These are phyloP conservation scores for Gymnopithys bicolor DNA, from an alignment of 2,797 vertebrate genomes.

Conservation along the genomic window DNA sequence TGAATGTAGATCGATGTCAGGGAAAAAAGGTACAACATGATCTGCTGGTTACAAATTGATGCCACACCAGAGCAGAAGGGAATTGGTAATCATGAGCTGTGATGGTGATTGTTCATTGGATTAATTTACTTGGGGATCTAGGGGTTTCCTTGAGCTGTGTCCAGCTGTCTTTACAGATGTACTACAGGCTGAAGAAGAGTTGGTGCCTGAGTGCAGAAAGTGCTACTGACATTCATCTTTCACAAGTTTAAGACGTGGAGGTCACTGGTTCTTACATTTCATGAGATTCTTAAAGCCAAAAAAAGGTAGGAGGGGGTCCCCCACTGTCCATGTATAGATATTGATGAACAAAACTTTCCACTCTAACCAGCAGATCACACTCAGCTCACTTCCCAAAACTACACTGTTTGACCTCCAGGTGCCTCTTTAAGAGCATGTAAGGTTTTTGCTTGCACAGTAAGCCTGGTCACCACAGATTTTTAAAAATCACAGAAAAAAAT, in stretches of 20 bases:
- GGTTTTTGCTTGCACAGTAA: background rate
- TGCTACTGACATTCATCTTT: background rate
- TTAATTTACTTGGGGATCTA: background rate
- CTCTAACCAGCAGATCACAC: background rate
- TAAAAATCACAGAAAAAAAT: background rate
- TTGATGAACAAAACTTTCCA: background rate
- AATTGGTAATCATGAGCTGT: background rate
- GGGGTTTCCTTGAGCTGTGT: background rate
- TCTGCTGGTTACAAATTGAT: background rate
- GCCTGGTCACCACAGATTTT: background rate
- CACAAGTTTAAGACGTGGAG: background rate
- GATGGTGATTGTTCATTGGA: background rate
- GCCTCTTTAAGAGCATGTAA: background rate
- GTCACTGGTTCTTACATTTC: background rate
- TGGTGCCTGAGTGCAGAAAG: background rate
- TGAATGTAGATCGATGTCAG: background rate
- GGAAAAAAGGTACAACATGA: background rate
- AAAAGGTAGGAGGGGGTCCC: background rate
- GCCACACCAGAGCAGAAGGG: background rate
- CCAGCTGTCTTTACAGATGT: background rate
- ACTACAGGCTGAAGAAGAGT: background rate
- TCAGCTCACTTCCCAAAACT: background rate
- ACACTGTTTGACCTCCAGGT: background rate
- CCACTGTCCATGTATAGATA: accelerated
- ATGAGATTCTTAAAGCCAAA: background rate